Base-by-base conservation (phyloP, 2,888 invertebrate species). In the Leptopterna dolabrata region DNA sequence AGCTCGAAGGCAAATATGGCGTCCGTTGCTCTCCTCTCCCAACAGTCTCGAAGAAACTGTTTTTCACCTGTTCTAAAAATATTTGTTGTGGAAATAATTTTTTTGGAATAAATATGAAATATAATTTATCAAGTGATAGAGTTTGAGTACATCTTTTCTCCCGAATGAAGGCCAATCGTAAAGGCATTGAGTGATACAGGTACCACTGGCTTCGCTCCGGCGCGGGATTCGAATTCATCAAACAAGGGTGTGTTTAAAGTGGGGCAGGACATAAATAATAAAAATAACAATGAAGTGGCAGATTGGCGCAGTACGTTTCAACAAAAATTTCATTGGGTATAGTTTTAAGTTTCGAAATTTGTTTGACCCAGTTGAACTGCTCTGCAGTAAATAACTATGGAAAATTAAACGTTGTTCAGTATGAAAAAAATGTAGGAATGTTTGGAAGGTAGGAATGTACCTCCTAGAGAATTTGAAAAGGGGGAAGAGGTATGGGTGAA, bases 1-100 rank as follows among this genome's bases (percentile, higher is more conserved):
- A 82, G 82, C 82, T 82, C 82, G 63, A 55, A 55, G 82, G 51
- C 82, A 84, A 71, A 84, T 76, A 76, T 84, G 84, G 84, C 84
- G 84, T 63, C 81, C 71, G 30, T 30, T 6, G 29, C 71, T 30
- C 27, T 30, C 19, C 27, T 4, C 71, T 11, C 71, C 30, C 71
- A 7, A 71, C 71, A 71, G 71, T 71, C 27, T 71, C 71, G 19
- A 24, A 19, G 71, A 24, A 30, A 71, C 71, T 71, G 27, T 16
- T n/a, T 51, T 51, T 51, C 51, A 51, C 51, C 16, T 51, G 51
- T 51, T 4, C n/a, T 51, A 51, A 16, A n/a, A 51, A 16, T n/a
- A 51, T n/a, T 45, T 51, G 4, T n/a, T 14, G 4, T 1, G n/a
- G 51, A 51, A n/a, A 16, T 16, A 51, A 51, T 51, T 51, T 51